These are phyloP conservation scores for Ranitomeya imitator DNA, from an alignment of 2,113 vertebrate species.

Conservation along the genomic window DNA sequence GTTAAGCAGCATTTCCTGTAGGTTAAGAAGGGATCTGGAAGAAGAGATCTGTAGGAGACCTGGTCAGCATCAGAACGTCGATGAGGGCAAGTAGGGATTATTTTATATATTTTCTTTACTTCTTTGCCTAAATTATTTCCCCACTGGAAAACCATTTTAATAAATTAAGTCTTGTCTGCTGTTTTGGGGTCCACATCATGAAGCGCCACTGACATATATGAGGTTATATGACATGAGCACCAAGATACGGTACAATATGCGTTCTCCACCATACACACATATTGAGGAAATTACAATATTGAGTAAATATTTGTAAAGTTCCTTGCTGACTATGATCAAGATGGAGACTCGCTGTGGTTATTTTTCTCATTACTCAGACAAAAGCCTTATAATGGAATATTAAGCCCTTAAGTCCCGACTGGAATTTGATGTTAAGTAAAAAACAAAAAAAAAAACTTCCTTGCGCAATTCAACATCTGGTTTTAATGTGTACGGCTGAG, in stretches of 20 bases:
- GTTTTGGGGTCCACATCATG: background rate
- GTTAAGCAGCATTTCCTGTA: no score
- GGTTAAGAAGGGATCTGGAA: no score
- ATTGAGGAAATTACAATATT: background rate
- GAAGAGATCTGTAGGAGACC: no score
- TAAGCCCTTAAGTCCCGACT: slow-evolving; percentile 9
- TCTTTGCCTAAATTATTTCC: no score
- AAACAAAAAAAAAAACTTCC: background rate
- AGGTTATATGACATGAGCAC: background rate
- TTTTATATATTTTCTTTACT: no score
- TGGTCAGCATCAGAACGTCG: no score
- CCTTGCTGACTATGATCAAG: background rate
- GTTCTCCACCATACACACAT: background rate
- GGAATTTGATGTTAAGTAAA: slow-evolving; percentile 11
- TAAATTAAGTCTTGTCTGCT: no score
- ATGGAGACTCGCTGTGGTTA: background rate
- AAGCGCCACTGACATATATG: background rate
- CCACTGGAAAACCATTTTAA: background rate
- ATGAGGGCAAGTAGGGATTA: no score
- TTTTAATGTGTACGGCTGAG: slow-evolving; percentile 20
- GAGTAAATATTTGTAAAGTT: slow-evolving; percentile 20
- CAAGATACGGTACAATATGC: background rate
- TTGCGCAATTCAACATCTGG: slow-evolving; percentile 19
- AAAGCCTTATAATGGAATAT: slow-evolving; percentile 41
- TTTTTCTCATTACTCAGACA: background rate